A percentile compares a stretch with the other conserved stretches of the same genome.
phyloP scores from a whole-genome alignment of 2,888 invertebrate genomes.

The Callosobruchus maculatus region DNA sequence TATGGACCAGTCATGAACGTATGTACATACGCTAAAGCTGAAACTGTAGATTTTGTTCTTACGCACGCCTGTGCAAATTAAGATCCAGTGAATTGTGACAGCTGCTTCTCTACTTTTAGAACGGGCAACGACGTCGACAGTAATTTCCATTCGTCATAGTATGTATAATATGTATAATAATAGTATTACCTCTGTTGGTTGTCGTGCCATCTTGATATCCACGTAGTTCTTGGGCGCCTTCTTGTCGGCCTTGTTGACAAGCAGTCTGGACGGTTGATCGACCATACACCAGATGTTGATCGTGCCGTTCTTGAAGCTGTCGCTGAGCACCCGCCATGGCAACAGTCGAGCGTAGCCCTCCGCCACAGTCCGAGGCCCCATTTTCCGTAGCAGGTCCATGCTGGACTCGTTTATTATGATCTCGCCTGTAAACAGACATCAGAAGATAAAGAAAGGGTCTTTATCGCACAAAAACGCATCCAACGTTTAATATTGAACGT shows the following conservation, averaged over 20 bases:
- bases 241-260: slow-evolving; percentile 26
- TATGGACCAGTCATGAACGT: too few species aligned
- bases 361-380: slow-evolving; percentile 22
- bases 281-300: slow-evolving; percentile 35
- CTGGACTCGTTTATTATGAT: slow-evolving; percentile 24
- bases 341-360: slow-evolving; percentile 31
- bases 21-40: too few species aligned
- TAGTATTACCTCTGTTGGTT: slow-evolving; percentile 27
- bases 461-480: too few species aligned
- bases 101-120: too few species aligned
- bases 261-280: slow-evolving; percentile 22
- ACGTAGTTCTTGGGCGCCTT: slow-evolving; percentile 28
- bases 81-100: too few species aligned
- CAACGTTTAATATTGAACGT: too few species aligned
- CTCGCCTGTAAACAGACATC: slow-evolving; percentile 30
- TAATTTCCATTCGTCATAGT: too few species aligned
- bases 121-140: too few species aligned
- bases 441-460: too few species aligned
- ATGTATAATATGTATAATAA: too few species aligned
- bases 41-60: too few species aligned
- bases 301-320: slow-evolving; percentile 23
- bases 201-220: slow-evolving; percentile 24
- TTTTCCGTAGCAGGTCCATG: slow-evolving; percentile 24
- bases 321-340: slow-evolving; percentile 33
- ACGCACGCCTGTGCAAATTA: too few species aligned